Conservation (phyloP, 2,797 vertebrate genomes). For the Acanthurus leucopareius region DNA sequence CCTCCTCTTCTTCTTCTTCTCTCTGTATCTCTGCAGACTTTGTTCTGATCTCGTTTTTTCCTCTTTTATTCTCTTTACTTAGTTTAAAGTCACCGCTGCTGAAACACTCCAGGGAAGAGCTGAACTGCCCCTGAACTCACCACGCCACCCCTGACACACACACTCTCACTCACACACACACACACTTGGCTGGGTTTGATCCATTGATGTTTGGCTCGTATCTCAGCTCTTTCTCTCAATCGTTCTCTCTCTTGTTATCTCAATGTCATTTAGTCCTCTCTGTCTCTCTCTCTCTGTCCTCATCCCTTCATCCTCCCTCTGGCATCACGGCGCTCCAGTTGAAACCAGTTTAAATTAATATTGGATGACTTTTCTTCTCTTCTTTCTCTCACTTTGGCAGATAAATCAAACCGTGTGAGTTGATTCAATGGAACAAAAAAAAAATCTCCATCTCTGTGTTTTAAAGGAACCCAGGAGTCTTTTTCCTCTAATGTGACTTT, state of each 20-base stretch:
- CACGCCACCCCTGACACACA: slow-evolving; percentile 24
- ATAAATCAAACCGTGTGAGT: slow-evolving; percentile 1
- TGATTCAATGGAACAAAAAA: background rate
- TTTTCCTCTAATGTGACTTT: background rate
- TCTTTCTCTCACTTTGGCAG: slow-evolving; percentile 12
- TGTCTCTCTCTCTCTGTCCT: background rate
- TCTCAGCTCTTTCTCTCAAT: background rate
- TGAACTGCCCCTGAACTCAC: slow-evolving; percentile 64
- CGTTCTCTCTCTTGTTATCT: slow-evolving; percentile 22
- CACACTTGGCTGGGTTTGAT: background rate
- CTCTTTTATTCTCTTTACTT: background rate
- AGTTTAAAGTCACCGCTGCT: slow-evolving; percentile 7
- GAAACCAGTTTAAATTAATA: slow-evolving; percentile 33
- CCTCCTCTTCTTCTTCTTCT: background rate
- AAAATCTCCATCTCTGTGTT: background rate
- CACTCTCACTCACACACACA: slow-evolving; percentile 15
- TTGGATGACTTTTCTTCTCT: slow-evolving; percentile 13
- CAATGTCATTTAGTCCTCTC: slow-evolving; percentile 27
- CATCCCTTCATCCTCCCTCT: background rate
- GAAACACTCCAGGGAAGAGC: slow-evolving; percentile 27
- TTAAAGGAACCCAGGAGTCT: background rate
- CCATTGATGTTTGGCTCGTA: slow-evolving; percentile 18
- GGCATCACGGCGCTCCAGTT: background rate
- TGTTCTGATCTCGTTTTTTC: slow-evolving; percentile 8
- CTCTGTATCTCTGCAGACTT: slow-evolving; percentile 21